Conservation (phyloP, 2,888 invertebrate species). For the Pseudanteris insignis region DNA sequence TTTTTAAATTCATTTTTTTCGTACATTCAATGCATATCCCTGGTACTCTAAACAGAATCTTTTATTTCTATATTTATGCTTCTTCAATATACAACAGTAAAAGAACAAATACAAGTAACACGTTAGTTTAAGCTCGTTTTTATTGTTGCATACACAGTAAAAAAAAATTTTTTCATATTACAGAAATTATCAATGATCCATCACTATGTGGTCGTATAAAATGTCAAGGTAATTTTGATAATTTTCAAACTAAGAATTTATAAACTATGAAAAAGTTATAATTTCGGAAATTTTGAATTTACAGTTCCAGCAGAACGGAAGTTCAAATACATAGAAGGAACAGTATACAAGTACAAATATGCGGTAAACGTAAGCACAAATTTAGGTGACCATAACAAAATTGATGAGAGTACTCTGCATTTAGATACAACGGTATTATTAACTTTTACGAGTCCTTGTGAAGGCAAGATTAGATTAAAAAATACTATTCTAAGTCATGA, state of each 20-base stretch:
- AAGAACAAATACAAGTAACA: no score
- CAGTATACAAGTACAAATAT: slow-evolving; percentile 77
- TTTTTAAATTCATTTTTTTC: no score
- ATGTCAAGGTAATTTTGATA: slow-evolving; percentile 62
- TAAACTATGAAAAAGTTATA: no score
- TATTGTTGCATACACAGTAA: no score
- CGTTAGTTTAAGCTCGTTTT: no score
- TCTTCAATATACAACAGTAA: no score
- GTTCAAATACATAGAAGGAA: slow-evolving; percentile 72
- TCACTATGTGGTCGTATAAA: slow-evolving; percentile 57
- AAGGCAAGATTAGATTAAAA: slow-evolving; percentile 75
- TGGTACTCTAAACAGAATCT: no score
- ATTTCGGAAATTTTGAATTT: no score
- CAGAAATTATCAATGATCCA: slow-evolving; percentile 57
- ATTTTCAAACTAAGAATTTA: no score
- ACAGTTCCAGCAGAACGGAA: slow-evolving; percentile 70
- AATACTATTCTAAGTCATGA: slow-evolving; percentile 73
- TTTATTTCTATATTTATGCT: no score
- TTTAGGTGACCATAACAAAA: slow-evolving; percentile 47
- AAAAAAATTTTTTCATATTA: slow-evolving; percentile 25
- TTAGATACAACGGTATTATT: slow-evolving; percentile 72
- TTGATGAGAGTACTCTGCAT: slow-evolving; percentile 75
- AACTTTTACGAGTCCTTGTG: slow-evolving; percentile 77
- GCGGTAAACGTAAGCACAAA: slow-evolving; percentile 75
- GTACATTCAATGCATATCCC: no score